Base-by-base conservation (phyloP, 2,797 vertebrate species). In the Anguilla anguilla region DNA sequence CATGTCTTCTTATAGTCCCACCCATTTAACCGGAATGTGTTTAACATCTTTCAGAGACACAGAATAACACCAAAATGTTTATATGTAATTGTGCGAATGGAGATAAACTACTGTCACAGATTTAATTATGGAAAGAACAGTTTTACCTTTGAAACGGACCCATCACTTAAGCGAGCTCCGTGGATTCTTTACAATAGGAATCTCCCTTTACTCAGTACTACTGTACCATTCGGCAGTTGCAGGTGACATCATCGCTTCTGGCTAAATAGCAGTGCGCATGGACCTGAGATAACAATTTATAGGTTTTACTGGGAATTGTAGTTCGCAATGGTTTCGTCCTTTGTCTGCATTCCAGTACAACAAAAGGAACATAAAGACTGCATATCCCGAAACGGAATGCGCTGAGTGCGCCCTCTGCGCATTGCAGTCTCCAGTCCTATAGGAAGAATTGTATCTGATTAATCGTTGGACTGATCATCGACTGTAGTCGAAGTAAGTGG, bases 81-180 rank as follows among this genome's bases (percentile, higher is more conserved):
- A 31, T 51, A 9, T 64, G n/a, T 35, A 46, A n/a, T 43, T 35
- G 43, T 31, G 22, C 31, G 0, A 19, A 25, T 25, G 61, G 57
- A 43, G 43, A 69, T 6, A 77, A 85, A 88, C 10, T 15, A 5
- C 59, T 25, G 89, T 82, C 64, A 85, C 57, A 25, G 25, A 31
- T 69, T 87, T 64, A 84, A 39, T 25, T 51, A n/a, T 67, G 28
- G 39, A 67, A 46, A 87, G 7, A 87, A 55, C 79, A 31, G 35
- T 72, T 86, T 91, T 92, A 92, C 91, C 91, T 90, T 86, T 74
- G 88, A 91, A 90, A 92, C 86, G 86, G 86, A 86, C 74, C 91
- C 91, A 91, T 91, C 87, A 88, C 89, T 86, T 35, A 39, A 61
- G 85, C 77, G 55, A 82, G 69, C 77, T 83, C 88, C 85, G 81